Percentiles rank a stretch among this genome's conserved stretches.
phyloP scores from a whole-genome alignment of 1,140 invertebrate genomes.

The Gonatopus flavifemur region DNA sequence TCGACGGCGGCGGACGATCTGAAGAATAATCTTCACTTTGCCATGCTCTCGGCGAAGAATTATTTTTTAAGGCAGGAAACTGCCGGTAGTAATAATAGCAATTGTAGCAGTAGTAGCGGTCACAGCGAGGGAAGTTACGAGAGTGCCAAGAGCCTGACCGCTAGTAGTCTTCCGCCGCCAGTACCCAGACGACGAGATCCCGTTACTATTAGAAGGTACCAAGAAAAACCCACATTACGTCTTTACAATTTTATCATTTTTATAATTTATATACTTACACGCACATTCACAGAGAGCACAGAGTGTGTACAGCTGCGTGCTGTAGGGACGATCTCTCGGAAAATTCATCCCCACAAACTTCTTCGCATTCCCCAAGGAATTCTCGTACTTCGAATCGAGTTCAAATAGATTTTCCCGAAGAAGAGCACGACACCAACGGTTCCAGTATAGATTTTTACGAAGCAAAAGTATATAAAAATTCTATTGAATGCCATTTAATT shows the following conservation, averaged over 20 bases:
- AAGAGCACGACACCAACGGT: slow-evolving; percentile 42
- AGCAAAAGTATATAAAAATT: slow-evolving; percentile 35
- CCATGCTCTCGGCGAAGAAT: slow-evolving; percentile 60
- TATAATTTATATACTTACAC: slow-evolving; percentile 4
- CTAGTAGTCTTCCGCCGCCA: slow-evolving; percentile 46
- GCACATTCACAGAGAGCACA: slow-evolving; percentile 45
- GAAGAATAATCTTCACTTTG: slow-evolving; percentile 62
- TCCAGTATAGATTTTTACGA: slow-evolving; percentile 49
- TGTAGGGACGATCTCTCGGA: slow-evolving; percentile 52
- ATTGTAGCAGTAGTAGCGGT: slow-evolving; percentile 51
- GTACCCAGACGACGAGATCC: slow-evolving; percentile 53
- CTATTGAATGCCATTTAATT: not conserved
- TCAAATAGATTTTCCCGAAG: slow-evolving; percentile 42
- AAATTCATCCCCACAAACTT: slow-evolving; percentile 46
- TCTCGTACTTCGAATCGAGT: slow-evolving; percentile 34
- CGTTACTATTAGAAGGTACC: slow-evolving; percentile 30
- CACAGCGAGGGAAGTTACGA: slow-evolving; percentile 62
- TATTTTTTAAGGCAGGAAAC: slow-evolving; percentile 47
- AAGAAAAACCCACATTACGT: not conserved
- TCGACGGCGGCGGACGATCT: slow-evolving; percentile 69
- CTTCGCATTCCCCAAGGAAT: slow-evolving; percentile 43
- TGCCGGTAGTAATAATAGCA: slow-evolving; percentile 38
- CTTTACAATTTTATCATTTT: not conserved
- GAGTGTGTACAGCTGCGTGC: slow-evolving; percentile 50
- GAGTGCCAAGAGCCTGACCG: slow-evolving; percentile 53